A percentile compares a stretch with the other conserved stretches of the same genome.
phyloP scores from a whole-genome alignment of 1,140 invertebrate genomes.

The Aphaenogaster rudis region DNA sequence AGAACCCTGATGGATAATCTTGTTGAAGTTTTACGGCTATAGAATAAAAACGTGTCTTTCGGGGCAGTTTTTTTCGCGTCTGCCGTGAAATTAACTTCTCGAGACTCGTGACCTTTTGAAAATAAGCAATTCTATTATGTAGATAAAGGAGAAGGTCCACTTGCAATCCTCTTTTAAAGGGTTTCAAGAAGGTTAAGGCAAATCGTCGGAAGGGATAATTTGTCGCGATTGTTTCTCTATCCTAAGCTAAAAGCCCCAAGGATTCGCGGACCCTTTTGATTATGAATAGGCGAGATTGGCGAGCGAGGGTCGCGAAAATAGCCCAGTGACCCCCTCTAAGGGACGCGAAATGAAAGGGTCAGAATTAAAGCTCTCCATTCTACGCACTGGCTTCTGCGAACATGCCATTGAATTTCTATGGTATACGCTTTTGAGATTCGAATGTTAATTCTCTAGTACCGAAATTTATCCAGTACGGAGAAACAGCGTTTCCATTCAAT shows the following conservation, averaged over 20 bases:
- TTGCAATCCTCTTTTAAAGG: constrained; percentile 21
- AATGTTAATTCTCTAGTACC: constrained; percentile 12
- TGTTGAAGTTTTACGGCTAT: constrained; percentile 29
- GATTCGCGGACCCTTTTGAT: constrained; percentile 54
- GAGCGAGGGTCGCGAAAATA: constrained; percentile 49
- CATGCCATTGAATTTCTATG: constrained; percentile 34
- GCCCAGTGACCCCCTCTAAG: constrained; percentile 36
- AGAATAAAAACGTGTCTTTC: constrained; percentile 36
- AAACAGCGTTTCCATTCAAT: background rate
- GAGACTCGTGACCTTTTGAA: constrained; percentile 25
- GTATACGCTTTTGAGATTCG: constrained; percentile 4
- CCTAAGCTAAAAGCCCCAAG: constrained; percentile 54
- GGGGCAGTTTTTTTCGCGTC: constrained; percentile 18
- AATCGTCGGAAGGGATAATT: constrained; percentile 56
- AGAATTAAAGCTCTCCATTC: constrained; percentile 63
- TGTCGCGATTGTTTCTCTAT: constrained; percentile 66
- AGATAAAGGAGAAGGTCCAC: constrained; percentile 28
- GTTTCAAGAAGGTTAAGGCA: constrained; percentile 41
- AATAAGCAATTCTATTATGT: constrained; percentile 60
- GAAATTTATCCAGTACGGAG: background rate
- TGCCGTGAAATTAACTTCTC: constrained; percentile 51
- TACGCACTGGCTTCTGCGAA: constrained; percentile 23
- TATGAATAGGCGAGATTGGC: constrained; percentile 67
- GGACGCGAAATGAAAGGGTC: constrained; percentile 67
- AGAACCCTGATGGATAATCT: constrained; percentile 35